phyloP scores from a whole-genome alignment of 2,797 vertebrate genomes.

The Argya squamiceps region DNA sequence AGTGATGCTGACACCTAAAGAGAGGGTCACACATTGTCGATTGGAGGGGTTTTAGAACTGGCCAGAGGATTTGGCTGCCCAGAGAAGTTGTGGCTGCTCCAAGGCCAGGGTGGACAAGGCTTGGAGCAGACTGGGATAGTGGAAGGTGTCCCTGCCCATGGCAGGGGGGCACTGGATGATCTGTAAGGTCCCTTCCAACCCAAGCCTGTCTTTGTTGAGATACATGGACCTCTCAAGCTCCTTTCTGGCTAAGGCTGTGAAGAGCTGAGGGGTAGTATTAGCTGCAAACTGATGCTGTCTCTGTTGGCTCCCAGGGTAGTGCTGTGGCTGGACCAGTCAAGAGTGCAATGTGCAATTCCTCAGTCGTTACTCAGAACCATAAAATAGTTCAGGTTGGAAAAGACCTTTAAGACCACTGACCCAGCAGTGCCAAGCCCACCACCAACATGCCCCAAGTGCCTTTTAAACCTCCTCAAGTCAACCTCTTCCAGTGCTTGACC shows the following conservation, averaged over 20 bases:
- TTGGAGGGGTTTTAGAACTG: not conserved
- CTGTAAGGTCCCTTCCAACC: not conserved
- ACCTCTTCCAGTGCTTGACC: not conserved
- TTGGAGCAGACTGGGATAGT: fast-evolving
- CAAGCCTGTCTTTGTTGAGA: not conserved
- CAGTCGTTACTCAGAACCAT: not conserved
- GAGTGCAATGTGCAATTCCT: not conserved
- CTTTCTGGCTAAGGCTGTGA: not conserved
- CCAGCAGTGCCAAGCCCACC: not conserved
- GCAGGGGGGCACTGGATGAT: fast-evolving
- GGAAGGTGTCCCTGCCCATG: not conserved
- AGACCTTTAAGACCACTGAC: too few species aligned
- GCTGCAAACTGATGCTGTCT: too few species aligned
- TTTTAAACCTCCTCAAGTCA: not conserved
- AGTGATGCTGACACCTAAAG: not conserved
- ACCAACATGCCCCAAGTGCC: too few species aligned
- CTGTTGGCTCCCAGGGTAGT: not conserved
- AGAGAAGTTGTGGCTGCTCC: not conserved
- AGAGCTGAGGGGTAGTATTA: fast-evolving
- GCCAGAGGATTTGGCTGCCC: too few species aligned
- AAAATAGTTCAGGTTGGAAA: fast-evolving
- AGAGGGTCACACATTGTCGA: fast-evolving
- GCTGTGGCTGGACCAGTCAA: fast-evolving
- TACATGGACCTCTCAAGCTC: not conserved
- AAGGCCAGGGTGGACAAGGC: fast-evolving